phyloP scores from a whole-genome alignment of 2,113 vertebrate species.

The Amblyornis subalaris region DNA sequence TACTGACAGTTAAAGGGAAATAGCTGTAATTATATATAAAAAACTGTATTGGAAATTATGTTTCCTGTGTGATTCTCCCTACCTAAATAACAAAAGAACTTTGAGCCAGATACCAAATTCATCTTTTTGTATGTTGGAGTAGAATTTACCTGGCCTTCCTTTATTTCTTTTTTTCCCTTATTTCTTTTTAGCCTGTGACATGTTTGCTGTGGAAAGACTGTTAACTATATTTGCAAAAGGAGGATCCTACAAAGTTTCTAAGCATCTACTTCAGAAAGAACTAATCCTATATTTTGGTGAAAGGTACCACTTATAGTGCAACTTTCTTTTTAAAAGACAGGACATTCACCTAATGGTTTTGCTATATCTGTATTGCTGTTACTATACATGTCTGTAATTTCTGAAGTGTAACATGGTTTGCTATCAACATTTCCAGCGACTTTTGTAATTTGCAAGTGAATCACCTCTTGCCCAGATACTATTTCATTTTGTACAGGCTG shows the following conservation, averaged over 20 bases:
- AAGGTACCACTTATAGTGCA: not conserved
- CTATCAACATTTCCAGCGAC: not conserved
- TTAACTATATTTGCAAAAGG: not conserved
- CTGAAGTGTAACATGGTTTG: not conserved
- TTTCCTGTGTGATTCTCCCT: not conserved
- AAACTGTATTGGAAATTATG: not conserved
- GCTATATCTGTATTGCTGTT: fast-evolving
- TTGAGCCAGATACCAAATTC: not conserved
- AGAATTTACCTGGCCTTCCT: not conserved
- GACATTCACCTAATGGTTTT: not conserved
- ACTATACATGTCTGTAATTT: not conserved
- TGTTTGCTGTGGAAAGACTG: not conserved
- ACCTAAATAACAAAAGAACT: not conserved
- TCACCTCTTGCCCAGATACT: not conserved
- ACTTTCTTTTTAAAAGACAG: not conserved
- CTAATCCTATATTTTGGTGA: not conserved
- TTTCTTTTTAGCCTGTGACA: not conserved
- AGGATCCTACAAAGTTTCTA: not conserved
- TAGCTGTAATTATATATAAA: not conserved
- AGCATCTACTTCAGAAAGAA: not conserved
- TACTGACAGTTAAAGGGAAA: not conserved
- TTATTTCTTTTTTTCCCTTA: not conserved
- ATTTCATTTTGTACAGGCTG: not conserved
- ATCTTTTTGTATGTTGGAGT: not conserved
- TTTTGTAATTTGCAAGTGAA: conserved; percentile 6